Evolutionary conservation across 2,888 invertebrate species (phyloP), one percentile per base, ranked within the genome.

Genomic region (Hypolimnas misippus): DNA sequence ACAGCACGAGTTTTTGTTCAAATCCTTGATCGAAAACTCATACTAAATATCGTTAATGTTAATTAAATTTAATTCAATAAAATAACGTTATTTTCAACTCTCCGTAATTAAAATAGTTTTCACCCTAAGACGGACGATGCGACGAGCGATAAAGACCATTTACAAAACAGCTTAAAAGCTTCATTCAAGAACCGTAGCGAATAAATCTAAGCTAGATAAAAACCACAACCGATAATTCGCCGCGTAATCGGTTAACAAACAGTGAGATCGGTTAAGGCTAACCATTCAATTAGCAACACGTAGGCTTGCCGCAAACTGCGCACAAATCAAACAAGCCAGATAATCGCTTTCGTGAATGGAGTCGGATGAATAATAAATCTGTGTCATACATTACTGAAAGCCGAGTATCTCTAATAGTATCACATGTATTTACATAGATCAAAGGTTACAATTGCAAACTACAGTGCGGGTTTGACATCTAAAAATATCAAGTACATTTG

Each of bases 211-310:
- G 29, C 25, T 44, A 52, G 14, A 52, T 52, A 58, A 52, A 52
- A 52, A 42, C 42, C 42, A 21, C 52, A 56, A 54, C 21, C 46
- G 54, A 50, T 52, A 65, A 51, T 38, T 44, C 31, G 38, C 51
- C 35, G 55, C 62, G 51, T 59, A 59, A 86, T 85, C 81, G 82
- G 67, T 82, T 74, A 79, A 79, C 82, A 84, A 86, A 86, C 81
- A 83, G 75, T 75, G 68, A 68, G 69, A 65, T 55, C 55, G 71
- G 83, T 83, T 79, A 57, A 35, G 60, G 78, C 75, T 81, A 82
- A 86, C 81, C 83, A 83, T 84, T 84, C 85, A 88, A 86, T 88
- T 88, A 88, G 81, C 77, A 77, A 76, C 83, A 85, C 86, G 89
- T 87, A 88, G 81, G 76, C 70, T 63, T 68, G 75, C 82, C 82